Conservation (phyloP, 2,113 vertebrate species). For the Eurystomus gularis region DNA sequence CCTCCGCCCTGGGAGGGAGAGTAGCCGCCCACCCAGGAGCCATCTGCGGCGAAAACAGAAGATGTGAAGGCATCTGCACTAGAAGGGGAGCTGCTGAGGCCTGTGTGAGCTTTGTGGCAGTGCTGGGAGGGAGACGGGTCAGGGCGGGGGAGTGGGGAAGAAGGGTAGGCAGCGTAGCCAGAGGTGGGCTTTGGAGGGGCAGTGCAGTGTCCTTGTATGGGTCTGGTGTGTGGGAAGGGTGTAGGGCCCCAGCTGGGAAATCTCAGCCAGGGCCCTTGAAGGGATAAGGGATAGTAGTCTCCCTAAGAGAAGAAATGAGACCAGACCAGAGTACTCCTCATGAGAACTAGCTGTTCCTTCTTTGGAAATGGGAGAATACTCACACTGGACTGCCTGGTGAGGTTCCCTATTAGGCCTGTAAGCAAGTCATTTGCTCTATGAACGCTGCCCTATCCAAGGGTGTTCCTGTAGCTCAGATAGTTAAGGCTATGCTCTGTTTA, state of each 20-base stretch:
- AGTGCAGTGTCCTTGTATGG: accelerated
- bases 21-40: accelerated
- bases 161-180: not conserved
- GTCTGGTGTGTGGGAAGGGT: too few species aligned
- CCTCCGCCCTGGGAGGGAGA: accelerated
- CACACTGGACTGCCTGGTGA: accelerated
- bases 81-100: too few species aligned
- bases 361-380: accelerated
- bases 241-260: accelerated
- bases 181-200: not conserved
- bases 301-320: too few species aligned
- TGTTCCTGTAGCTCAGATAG: not conserved
- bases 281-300: too few species aligned
- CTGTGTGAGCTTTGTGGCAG: not conserved
- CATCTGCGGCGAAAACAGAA: not conserved
- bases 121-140: not conserved
- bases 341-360: not conserved
- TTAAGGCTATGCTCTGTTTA: not conserved
- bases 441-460: not conserved
- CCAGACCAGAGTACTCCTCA: accelerated
- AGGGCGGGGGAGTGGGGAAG: not conserved
- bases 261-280: too few species aligned
- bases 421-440: not conserved
- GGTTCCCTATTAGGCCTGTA: not conserved
- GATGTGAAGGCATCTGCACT: accelerated